Percentiles rank a stretch among this genome's conserved stretches.
Conservation (phyloP, 2,113 vertebrate species). For the Psettodes erumei region DNA sequence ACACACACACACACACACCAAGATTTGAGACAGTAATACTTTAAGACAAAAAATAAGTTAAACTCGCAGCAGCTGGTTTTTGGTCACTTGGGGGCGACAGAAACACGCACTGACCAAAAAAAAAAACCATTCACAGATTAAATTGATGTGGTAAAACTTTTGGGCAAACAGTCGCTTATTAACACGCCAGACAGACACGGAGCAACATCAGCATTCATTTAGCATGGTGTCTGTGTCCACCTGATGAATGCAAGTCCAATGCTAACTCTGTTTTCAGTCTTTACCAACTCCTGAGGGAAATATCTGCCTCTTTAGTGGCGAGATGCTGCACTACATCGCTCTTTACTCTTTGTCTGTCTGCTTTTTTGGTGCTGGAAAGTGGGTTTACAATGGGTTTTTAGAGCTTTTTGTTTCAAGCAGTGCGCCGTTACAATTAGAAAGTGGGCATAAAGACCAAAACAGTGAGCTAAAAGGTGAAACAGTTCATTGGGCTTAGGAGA, state of each 20-base stretch:
- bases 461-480: background rate
- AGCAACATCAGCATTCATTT: background rate
- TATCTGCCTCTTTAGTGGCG: background rate
- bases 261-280: too few relatives aligned
- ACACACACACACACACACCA: too few relatives aligned
- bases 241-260: too few relatives aligned
- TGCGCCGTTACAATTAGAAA: background rate
- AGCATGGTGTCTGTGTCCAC: background rate
- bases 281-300: too few relatives aligned
- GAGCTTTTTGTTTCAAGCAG: too few relatives aligned
- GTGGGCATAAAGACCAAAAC: background rate
- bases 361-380: background rate
- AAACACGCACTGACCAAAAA: background rate
- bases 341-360: background rate
- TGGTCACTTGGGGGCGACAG: conserved; percentile 4
- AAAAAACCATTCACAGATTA: background rate
- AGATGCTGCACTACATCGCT: background rate
- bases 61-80: background rate
- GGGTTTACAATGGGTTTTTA: too few relatives aligned
- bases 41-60: background rate
- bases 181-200: background rate
- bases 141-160: background rate
- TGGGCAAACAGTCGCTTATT: background rate
- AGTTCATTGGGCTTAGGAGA: background rate
- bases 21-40: background rate